A percentile compares a stretch with the other conserved stretches of the same genome.
Evolutionary conservation across 1,140 invertebrate species (phyloP).

Genomic region (Onthophagus taurus): DNA sequence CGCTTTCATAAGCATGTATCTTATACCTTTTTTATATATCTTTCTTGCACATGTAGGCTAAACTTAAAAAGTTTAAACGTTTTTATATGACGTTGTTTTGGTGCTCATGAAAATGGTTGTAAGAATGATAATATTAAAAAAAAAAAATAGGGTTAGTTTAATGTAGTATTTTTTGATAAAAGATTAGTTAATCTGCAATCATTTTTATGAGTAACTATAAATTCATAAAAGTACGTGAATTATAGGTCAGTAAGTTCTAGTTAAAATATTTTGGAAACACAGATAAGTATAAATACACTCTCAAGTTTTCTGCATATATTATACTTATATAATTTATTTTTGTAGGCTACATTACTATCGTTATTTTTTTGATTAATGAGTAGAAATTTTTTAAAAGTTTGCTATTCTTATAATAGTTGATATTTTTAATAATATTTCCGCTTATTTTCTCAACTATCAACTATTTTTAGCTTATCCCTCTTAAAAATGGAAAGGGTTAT

Average conservation of each 20-base stretch:
- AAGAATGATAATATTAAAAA: neutral
- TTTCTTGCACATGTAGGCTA: slow-evolving; percentile 21
- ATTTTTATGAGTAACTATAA: neutral
- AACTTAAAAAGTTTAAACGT: slow-evolving; percentile 10
- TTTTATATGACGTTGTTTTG: slow-evolving; percentile 4
- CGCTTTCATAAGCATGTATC: slow-evolving; percentile 26
- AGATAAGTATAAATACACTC: slow-evolving; percentile 8
- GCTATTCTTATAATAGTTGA: no score
- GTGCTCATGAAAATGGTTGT: neutral
- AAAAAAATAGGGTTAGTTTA: slow-evolving; percentile 3
- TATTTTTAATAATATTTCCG: no score
- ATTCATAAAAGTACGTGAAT: no score
- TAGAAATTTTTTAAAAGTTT: no score
- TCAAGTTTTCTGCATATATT: slow-evolving; percentile 1
- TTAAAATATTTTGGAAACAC: slow-evolving; percentile 6
- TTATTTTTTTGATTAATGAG: no score
- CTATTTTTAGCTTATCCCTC: no score
- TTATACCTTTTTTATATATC: slow-evolving; percentile 11
- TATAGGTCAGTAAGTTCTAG: no score
- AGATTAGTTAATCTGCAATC: slow-evolving; percentile 3
- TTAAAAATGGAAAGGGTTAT: no score
- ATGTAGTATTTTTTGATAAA: slow-evolving; percentile 1
- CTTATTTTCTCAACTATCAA: no score
- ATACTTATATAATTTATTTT: neutral
- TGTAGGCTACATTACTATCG: slow-evolving; percentile 4